A percentile compares a stretch with the other conserved stretches of the same genome.
phyloP scores from a whole-genome alignment of 2,888 invertebrate species.

The Leucania comma region DNA sequence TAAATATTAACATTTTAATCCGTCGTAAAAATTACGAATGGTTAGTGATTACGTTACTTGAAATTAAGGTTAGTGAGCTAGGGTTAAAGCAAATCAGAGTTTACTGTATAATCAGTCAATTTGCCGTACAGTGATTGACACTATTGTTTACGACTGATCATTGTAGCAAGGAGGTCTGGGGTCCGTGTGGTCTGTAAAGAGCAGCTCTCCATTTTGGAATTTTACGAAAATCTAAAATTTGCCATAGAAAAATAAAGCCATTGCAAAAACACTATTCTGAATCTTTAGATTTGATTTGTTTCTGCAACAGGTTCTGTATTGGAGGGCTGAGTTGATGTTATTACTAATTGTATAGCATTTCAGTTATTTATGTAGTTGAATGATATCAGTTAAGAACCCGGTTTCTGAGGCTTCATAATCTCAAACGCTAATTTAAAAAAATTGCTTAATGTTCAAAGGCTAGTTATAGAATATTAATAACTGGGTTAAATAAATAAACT shows the following conservation, averaged over 20 bases:
- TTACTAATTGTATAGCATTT: constrained; percentile 3
- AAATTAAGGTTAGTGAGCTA: too few relatives aligned
- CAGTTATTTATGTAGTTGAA: constrained; percentile 2
- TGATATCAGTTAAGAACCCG: neutral
- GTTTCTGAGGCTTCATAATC: constrained; percentile 1
- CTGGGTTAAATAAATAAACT: neutral
- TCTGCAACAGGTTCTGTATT: constrained; percentile 1
- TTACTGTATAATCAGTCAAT: constrained; percentile 25
- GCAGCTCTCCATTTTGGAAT: constrained; percentile 10
- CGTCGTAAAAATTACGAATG: too few relatives aligned
- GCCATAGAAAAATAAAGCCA: neutral
- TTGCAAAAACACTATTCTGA: neutral
- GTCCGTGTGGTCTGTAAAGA: neutral
- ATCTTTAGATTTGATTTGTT: neutral
- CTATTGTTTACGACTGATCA: neutral
- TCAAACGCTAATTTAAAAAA: neutral
- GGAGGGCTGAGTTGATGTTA: constrained; percentile 7
- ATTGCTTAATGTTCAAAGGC: neutral
- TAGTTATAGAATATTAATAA: neutral
- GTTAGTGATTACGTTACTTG: too few relatives aligned
- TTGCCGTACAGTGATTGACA: constrained; percentile 1
- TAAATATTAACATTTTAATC: too few relatives aligned
- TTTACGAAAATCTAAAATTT: neutral
- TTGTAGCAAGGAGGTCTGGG: constrained; percentile 15
- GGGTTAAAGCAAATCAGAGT: too few relatives aligned